These are phyloP conservation scores for Hoplodrina ambigua DNA, from an alignment of 2,888 invertebrate species.

Conservation along the genomic window DNA sequence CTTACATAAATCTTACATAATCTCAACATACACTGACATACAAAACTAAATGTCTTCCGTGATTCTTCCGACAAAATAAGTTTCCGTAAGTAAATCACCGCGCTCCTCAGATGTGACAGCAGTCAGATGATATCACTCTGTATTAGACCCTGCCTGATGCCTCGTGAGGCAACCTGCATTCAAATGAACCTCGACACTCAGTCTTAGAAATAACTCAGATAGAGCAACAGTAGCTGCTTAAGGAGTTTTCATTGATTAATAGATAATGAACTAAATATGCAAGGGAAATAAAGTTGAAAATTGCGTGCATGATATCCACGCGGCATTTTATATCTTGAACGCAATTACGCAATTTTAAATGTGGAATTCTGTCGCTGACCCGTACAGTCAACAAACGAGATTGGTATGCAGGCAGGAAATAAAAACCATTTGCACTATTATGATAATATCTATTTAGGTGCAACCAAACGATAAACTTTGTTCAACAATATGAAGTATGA, in stretches of 20 bases:
- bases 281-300: not conserved
- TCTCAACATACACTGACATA: conserved; percentile 25
- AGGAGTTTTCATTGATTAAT: not conserved
- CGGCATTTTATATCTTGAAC: not conserved
- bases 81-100: conserved; percentile 70
- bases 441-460: not conserved
- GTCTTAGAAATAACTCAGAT: conserved; percentile 41
- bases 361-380: not conserved
- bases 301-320: not conserved
- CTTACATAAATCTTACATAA: conserved; percentile 31
- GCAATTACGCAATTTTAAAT: not conserved
- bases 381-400: not conserved
- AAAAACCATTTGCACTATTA: too few relatives aligned
- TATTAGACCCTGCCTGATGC: conserved; percentile 62
- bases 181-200: conserved; percentile 65
- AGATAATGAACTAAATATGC: not conserved
- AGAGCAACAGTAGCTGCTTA: not conserved
- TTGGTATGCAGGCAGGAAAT: not conserved
- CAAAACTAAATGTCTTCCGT: conserved; percentile 25
- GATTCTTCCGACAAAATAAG: conserved; percentile 65
- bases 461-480: too few relatives aligned
- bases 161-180: conserved; percentile 65
- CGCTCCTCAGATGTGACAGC: conserved; percentile 65
- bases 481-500: too few relatives aligned
- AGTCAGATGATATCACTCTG: conserved; percentile 69